Percentiles rank a stretch among this genome's conserved stretches.
Evolutionary conservation across 2,113 vertebrate species (phyloP).

Genomic region (Sminthopsis crassicaudata): DNA sequence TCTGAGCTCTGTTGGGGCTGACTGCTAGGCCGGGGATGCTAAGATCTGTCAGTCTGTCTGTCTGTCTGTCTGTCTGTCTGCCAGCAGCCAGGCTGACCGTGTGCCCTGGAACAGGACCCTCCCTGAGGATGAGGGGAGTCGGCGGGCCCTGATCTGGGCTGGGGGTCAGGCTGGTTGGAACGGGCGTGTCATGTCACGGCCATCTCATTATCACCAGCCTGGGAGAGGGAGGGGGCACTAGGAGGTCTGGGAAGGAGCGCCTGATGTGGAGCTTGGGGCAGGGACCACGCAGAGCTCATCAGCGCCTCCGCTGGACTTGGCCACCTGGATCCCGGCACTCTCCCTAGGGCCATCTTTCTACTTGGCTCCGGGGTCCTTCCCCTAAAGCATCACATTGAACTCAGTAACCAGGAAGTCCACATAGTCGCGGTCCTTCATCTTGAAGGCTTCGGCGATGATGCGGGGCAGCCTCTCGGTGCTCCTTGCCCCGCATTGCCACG

Average conservation of each 20-base stretch:
- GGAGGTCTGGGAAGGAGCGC: not conserved
- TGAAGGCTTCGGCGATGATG: constrained; percentile 97
- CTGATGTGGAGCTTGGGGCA: not conserved
- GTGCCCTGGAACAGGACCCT: not conserved
- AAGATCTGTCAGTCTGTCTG: not conserved
- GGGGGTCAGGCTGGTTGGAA: not conserved
- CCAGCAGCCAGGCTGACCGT: not conserved
- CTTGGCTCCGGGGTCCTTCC: not conserved
- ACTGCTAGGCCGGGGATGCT: not conserved
- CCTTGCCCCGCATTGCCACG: constrained; percentile 90
- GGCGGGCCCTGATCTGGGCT: not conserved
- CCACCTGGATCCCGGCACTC: not conserved
- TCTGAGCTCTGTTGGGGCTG: not conserved
- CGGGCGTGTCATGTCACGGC: not conserved
- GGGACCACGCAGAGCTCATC: not conserved
- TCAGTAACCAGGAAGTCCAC: constrained; percentile 98
- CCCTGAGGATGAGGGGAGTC: not conserved
- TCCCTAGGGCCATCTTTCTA: fast-evolving
- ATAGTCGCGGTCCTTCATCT: constrained; percentile 95
- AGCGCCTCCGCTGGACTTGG: not conserved
- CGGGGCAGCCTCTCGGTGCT: constrained; percentile 95
- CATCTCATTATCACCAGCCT: not conserved
- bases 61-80: not conserved
- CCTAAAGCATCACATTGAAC: constrained; percentile 96
- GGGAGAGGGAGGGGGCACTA: not conserved